Base-by-base conservation (phyloP, 1,140 invertebrate genomes). In the Stegodyphus mimosarum region DNA sequence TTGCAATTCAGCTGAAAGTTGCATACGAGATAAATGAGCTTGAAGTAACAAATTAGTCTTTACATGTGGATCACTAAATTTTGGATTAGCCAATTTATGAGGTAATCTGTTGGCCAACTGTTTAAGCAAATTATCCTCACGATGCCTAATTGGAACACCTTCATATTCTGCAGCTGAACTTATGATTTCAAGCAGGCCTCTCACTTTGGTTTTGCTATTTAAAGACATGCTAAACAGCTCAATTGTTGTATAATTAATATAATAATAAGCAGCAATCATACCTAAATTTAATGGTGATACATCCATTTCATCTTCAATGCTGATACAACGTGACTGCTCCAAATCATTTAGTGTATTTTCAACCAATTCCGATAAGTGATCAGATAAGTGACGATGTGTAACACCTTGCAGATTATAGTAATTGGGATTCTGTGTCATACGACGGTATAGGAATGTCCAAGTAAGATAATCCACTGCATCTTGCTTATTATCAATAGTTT, bases 181-280 rank as follows among this genome's bases (percentile, higher is more conserved):
- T 55, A 99, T 98, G 88, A 99, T 99, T 91, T 99, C 99, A 86
- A 99, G 91, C 0, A 99, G 92, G 55, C 98, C 98, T 49, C 97
- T 93, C 70, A 99, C 96, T 92, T 99, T 99, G 0, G 98, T 99
- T 92, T 99, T 99, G 86, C 93, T 96, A 74, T 98, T 99, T 6
- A 99, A 90, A 4, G 98, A 99, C 88, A 99, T 93, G 89, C 96
- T 98, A 92, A 99, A 99, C 83, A 99, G 91, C 91, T 99, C 98
- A 87, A 99, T 99, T 0, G 99, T 99, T 0, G 98, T 98, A 88
- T 99, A 99, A 91, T 99, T 99, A 87, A 99, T 99, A 90, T 99
- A 99, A 90, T 99, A 99, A 90, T 99, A 99, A 0, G 98, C 97
- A 3, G 98, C 98, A 91, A 99, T 99, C 97, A 99, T 99, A 86